Conservation (phyloP, 2,888 invertebrate genomes). For the Serrognathus titanus region DNA sequence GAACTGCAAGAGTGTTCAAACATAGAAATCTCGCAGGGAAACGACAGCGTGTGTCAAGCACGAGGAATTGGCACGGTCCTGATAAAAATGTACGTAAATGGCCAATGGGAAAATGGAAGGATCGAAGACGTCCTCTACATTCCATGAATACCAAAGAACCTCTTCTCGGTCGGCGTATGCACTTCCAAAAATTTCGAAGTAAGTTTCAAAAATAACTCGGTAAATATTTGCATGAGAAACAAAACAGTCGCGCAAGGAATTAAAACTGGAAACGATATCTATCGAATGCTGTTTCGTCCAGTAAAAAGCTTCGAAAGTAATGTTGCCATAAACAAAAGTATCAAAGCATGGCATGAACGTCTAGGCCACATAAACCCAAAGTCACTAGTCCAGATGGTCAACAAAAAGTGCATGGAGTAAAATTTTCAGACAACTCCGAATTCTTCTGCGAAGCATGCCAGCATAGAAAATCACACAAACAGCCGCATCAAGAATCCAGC, state of each 20-base stretch:
- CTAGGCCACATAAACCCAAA: no score
- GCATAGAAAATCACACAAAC: constrained; percentile 23
- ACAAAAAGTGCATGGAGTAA: constrained; percentile 21
- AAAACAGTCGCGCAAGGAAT: constrained; percentile 19
- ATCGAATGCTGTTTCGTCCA: constrained; percentile 21
- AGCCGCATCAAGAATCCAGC: constrained; percentile 10
- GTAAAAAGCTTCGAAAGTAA: no score
- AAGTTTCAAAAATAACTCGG: constrained; percentile 25
- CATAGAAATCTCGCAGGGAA: constrained; percentile 22
- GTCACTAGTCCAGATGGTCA: constrained; percentile 22
- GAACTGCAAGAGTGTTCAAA: constrained; percentile 8
- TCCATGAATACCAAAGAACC: constrained; percentile 34
- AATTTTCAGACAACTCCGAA: constrained; percentile 16
- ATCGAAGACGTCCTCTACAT: constrained; percentile 34
- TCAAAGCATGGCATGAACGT: no score
- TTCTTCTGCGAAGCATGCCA: constrained; percentile 26
- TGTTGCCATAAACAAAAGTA: no score
- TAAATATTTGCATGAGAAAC: constrained; percentile 21
- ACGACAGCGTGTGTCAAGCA: constrained; percentile 25
- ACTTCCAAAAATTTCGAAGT: constrained; percentile 32
- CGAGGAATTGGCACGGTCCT: constrained; percentile 27
- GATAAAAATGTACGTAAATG: constrained; percentile 25
- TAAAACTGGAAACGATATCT: constrained; percentile 27
- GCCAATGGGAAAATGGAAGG: constrained; percentile 25
- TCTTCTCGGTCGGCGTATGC: constrained; percentile 37